phyloP scores from a whole-genome alignment of 2,113 vertebrate species.

The Amphiprion percula region DNA sequence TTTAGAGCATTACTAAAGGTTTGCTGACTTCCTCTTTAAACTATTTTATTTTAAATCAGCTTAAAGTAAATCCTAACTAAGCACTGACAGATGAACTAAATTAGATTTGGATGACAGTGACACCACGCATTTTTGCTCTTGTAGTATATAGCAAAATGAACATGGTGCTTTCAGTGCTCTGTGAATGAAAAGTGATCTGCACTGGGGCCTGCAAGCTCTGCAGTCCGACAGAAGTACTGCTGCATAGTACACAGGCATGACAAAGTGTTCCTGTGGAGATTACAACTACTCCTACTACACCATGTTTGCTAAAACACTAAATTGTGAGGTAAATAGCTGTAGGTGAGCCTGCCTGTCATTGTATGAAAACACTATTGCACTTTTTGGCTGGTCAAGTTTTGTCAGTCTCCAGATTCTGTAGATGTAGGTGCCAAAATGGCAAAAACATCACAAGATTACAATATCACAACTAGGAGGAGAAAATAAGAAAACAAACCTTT shows the following conservation, averaged over 20 bases:
- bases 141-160: constrained; percentile 7
- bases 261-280: constrained; percentile 62
- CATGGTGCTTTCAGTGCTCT: constrained; percentile 38
- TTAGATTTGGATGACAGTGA: constrained; percentile 25
- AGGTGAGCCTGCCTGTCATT: constrained; percentile 63
- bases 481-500: constrained; percentile 52
- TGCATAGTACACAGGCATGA: constrained; percentile 81
- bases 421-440: constrained; percentile 26
- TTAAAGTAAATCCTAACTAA: constrained; percentile 8
- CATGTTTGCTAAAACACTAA: constrained; percentile 48
- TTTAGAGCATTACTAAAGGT: constrained; percentile 9
- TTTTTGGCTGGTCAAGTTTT: constrained; percentile 78
- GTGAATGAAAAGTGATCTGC: constrained; percentile 44
- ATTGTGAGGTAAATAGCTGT: constrained; percentile 78
- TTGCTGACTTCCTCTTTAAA: constrained; percentile 25
- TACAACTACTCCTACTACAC: constrained; percentile 48
- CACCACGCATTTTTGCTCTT: constrained; percentile 41
- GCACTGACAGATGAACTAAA: constrained; percentile 5
- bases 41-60: constrained; percentile 5
- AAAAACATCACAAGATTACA: constrained; percentile 41
- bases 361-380: constrained; percentile 80
- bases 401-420: constrained; percentile 64
- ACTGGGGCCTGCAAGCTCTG: constrained; percentile 53
- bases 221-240: constrained; percentile 62
- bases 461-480: constrained; percentile 58